Conservation (phyloP, 64 coral and sea anemone genomes). For the Trachythela sp. region DNA sequence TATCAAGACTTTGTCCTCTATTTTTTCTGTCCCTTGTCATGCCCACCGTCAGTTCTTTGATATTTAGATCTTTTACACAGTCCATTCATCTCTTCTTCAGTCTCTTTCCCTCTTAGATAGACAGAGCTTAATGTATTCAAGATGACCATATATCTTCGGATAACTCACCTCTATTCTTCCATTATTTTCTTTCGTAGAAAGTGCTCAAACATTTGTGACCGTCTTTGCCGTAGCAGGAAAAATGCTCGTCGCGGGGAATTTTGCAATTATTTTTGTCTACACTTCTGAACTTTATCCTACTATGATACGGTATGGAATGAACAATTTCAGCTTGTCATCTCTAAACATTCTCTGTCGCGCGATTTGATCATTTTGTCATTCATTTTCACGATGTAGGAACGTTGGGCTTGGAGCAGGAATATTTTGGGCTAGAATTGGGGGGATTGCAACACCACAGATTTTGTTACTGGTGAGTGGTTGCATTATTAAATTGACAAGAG, state of each 20-base stretch:
- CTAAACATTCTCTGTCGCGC: neutral
- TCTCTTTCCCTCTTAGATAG: too few relatives aligned
- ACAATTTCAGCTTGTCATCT: neutral
- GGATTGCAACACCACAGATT: neutral
- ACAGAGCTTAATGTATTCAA: too few relatives aligned
- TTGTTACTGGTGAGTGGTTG: neutral
- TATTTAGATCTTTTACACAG: too few relatives aligned
- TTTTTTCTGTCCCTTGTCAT: too few relatives aligned
- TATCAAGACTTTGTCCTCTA: too few relatives aligned
- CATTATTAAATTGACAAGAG: neutral
- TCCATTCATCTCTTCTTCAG: too few relatives aligned
- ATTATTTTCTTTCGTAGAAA: neutral
- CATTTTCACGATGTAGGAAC: neutral
- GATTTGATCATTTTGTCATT: too few relatives aligned
- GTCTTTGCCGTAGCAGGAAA: neutral
- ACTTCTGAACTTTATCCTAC: neutral
- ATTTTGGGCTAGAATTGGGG: neutral
- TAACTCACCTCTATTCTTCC: too few relatives aligned
- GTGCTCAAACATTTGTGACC: neutral
- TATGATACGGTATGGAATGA: neutral
- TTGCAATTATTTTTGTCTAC: neutral
- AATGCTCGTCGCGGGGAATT: neutral
- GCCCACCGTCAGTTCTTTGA: too few relatives aligned
- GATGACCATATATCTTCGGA: too few relatives aligned
- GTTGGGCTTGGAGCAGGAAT: slow-evolving; percentile 12